Evolutionary conservation across 2,888 invertebrate species (phyloP), one percentile per base, ranked within the genome.

Genomic region (Cheilosia vernalis): DNA sequence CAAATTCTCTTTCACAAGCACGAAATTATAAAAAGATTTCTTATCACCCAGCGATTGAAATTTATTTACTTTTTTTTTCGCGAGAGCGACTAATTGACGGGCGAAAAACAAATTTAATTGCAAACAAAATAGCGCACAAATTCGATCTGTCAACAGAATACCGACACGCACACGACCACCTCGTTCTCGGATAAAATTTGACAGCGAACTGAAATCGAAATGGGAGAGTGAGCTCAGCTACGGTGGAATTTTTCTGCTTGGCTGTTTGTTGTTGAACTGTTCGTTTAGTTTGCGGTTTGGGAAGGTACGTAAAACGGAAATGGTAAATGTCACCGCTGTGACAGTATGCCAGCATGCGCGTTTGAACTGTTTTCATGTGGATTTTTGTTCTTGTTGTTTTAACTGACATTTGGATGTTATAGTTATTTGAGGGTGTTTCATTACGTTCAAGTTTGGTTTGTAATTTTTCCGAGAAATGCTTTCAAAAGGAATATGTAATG

Each of bases 131-230:
- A 60, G 30, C 66, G 66, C 24, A 58, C 58, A 69, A 13, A 64
- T 24, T 53, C 55, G 79, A 66, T 30, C 67, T 74, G 74, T 79
- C 70, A 70, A 60, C 58, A 49, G 61, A 51, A 19, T 49, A 63
- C 58, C 67, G 73, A 61, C 19, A 49, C 49, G 49, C 51, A 49
- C 51, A 17, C 69, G 49, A 19, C 3, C 10, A 64, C 56, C 30
- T 44, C n/a, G 9, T 55, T 21, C 37, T 70, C 84, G 79, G 74
- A 42, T 84, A 79, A 79, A 84, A 84, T 66, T 70, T 84, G 84
- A 84, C 84, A 84, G 79, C 74, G 60, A 66, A 84, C 84, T 84
- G 49, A 79, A 76, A 15, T 67, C 19, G n/a, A 27, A 66, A 55
- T 27, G 69, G 24, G 74, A 74, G 74, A 79, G 60, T 30, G 69